Conservation (phyloP, 2,113 vertebrate species). For the Phalacrocorax aristotelis region DNA sequence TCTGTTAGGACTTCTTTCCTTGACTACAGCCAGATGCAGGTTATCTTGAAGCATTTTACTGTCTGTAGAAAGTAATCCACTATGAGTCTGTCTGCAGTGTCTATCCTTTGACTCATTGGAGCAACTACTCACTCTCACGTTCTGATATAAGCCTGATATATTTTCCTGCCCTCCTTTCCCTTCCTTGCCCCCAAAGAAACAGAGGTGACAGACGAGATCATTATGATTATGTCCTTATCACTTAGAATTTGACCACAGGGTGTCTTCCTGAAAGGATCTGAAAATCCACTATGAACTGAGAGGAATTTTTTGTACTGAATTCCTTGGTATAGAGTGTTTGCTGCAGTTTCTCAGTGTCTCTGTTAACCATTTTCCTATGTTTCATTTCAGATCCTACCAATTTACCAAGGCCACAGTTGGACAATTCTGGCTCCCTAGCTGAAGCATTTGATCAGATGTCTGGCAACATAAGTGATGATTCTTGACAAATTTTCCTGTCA, state of each 20-base stretch:
- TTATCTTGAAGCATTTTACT: slow-evolving; percentile 37
- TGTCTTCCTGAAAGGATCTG: slow-evolving; percentile 46
- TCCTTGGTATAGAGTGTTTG: neutral
- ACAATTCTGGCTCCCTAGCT: slow-evolving; percentile 48
- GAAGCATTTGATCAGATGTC: slow-evolving; percentile 48
- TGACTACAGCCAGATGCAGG: neutral
- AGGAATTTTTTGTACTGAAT: neutral
- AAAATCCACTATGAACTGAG: slow-evolving; percentile 7
- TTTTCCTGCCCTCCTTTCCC: neutral
- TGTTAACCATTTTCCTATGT: slow-evolving; percentile 47
- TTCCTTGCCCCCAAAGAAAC: neutral
- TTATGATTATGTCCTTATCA: slow-evolving; percentile 1
- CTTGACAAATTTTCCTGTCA: slow-evolving; percentile 55
- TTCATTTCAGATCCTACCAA: slow-evolving; percentile 60
- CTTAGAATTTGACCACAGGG: neutral
- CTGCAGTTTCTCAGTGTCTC: neutral
- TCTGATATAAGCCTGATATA: neutral
- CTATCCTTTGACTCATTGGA: slow-evolving; percentile 28
- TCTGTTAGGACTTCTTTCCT: slow-evolving; percentile 25
- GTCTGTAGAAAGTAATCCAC: neutral
- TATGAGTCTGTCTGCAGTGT: slow-evolving; percentile 6
- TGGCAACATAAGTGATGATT: slow-evolving; percentile 40
- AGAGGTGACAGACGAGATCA: neutral
- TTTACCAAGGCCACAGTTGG: slow-evolving; percentile 6
- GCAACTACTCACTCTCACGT: neutral